These are phyloP conservation scores for Elegia similella DNA, from an alignment of 2,888 invertebrate genomes.

Conservation along the genomic window DNA sequence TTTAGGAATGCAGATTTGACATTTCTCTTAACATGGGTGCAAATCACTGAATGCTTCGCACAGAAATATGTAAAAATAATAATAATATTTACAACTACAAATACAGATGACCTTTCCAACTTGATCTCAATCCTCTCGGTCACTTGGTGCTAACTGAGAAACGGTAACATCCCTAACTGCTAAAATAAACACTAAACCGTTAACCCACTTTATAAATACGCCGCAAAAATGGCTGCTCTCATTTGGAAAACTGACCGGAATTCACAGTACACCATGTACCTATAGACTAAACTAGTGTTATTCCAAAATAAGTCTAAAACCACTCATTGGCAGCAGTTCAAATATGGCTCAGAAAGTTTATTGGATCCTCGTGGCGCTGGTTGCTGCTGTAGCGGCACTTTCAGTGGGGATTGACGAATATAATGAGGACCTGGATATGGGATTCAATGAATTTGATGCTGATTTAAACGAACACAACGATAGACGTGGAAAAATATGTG, in stretches of 20 bases:
- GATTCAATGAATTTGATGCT: slow-evolving; percentile 35
- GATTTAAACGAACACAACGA: slow-evolving; percentile 36
- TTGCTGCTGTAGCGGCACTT: slow-evolving; percentile 30
- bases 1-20: too few species aligned
- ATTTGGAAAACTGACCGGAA: slow-evolving; percentile 40
- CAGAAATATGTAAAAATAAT: too few species aligned
- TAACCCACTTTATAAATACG: slow-evolving; percentile 69
- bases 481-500: slow-evolving; percentile 62
- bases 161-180: slow-evolving; percentile 67
- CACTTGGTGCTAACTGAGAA: slow-evolving; percentile 55
- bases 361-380: slow-evolving; percentile 29
- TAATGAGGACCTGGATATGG: slow-evolving; percentile 21
- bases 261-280: background rate
- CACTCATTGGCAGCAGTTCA: slow-evolving; percentile 25
- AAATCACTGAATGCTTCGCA: too few species aligned
- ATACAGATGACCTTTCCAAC: background rate
- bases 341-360: slow-evolving; percentile 46
- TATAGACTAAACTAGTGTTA: background rate
- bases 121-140: background rate
- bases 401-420: slow-evolving; percentile 41
- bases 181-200: slow-evolving; percentile 68
- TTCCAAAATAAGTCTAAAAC: too few species aligned
- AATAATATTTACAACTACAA: background rate
- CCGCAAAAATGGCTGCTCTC: slow-evolving; percentile 41
- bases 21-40: too few species aligned